A percentile compares a stretch with the other conserved stretches of the same genome.
Conservation (phyloP, 2,888 invertebrate species). For the Empis stercorea region DNA sequence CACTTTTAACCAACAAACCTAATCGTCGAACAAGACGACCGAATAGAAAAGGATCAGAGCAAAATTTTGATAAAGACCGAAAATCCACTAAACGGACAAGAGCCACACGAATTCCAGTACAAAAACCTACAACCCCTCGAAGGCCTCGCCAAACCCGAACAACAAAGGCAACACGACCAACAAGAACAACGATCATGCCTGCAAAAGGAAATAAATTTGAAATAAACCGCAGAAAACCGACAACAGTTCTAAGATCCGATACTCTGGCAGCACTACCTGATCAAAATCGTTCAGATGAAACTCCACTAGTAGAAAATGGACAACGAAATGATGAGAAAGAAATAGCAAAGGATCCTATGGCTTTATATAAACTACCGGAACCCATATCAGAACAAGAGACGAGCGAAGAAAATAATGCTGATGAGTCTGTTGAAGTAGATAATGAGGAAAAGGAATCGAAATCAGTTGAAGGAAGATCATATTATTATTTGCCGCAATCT, state of each 20-base stretch:
- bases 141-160: not conserved
- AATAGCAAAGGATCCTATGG: not conserved
- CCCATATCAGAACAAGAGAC: not conserved
- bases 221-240: no score
- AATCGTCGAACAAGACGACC: not conserved
- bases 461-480: slow-evolving; percentile 4
- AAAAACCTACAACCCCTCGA: no score
- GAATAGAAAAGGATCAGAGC: not conserved
- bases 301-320: not conserved
- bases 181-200: not conserved
- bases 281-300: not conserved
- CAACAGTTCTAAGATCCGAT: not conserved
- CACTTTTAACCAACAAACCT: not conserved
- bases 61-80: not conserved
- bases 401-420: not conserved
- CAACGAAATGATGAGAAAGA: not conserved
- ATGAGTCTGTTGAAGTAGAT: not conserved
- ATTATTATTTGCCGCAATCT: slow-evolving; percentile 9
- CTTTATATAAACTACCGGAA: not conserved
- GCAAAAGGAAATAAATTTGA: not conserved
- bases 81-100: not conserved
- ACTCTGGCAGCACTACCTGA: not conserved
- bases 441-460: not conserved
- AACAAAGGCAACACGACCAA: not conserved
- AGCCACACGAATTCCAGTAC: not conserved